Percentiles rank a stretch among this genome's conserved stretches.
Conservation (phyloP, 2,113 vertebrate species). For the Poicephalus meyeri region DNA sequence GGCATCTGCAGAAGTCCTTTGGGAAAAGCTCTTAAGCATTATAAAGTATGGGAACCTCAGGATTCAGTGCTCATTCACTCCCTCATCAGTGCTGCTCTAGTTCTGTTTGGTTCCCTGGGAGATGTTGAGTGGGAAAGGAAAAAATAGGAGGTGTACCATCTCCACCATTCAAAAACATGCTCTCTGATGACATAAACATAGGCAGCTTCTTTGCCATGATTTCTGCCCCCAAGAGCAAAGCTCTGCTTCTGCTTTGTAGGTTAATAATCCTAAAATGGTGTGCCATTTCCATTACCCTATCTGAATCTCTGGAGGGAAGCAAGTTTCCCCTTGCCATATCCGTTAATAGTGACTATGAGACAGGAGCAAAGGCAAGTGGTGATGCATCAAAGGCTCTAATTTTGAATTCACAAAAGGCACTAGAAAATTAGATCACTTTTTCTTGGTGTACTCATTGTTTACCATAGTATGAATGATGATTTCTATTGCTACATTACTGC, state of each 20-base stretch:
- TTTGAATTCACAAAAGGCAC: not conserved
- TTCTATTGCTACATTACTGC: not conserved
- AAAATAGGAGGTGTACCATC: not conserved
- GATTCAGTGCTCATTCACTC: not conserved
- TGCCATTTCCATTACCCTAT: not conserved
- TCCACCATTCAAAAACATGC: not conserved
- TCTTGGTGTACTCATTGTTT: not conserved
- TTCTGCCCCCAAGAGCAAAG: not conserved
- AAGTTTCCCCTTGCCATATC: not conserved
- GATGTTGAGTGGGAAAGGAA: not conserved
- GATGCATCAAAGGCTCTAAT: not conserved
- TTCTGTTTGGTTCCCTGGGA: not conserved
- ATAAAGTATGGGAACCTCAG: not conserved
- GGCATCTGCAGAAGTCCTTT: not conserved
- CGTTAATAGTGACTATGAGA: not conserved
- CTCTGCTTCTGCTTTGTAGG: not conserved
- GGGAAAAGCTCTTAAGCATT: not conserved
- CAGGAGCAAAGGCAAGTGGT: fast-evolving
- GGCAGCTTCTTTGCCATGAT: not conserved
- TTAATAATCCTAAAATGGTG: not conserved
- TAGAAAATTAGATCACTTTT: not conserved
- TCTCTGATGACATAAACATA: not conserved
- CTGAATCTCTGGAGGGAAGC: not conserved
- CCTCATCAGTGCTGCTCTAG: not conserved
- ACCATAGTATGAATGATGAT: not conserved